A percentile compares a stretch with the other conserved stretches of the same genome.
Conservation (phyloP, 2,888 invertebrate species). For the Drosophila yooni region DNA sequence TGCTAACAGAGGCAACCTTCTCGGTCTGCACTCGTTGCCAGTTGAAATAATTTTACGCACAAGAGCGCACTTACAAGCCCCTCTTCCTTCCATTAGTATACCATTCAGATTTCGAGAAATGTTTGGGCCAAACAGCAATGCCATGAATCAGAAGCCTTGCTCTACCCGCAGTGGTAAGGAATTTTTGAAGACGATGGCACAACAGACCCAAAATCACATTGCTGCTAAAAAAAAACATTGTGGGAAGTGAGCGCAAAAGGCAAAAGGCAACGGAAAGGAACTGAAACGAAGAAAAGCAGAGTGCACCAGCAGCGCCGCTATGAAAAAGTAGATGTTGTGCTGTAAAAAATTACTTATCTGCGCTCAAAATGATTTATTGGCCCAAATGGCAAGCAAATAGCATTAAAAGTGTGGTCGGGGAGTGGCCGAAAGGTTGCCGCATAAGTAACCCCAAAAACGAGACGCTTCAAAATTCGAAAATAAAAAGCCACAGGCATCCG, state of each 20-base stretch:
- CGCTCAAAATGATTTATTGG: constrained; percentile 78
- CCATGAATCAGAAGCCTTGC: constrained; percentile 68
- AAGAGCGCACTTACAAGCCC: constrained; percentile 37
- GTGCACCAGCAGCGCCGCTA: constrained; percentile 46
- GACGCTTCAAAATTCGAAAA: constrained; percentile 46
- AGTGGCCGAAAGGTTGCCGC: constrained; percentile 67
- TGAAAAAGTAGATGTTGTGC: constrained; percentile 49
- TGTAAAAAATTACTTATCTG: constrained; percentile 77
- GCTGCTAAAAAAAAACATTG: constrained; percentile 48
- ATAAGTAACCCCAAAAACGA: constrained; percentile 67
- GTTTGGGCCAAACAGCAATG: constrained; percentile 64
- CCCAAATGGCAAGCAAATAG: constrained; percentile 79
- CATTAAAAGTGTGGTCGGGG: constrained; percentile 71
- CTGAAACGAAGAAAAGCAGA: constrained; percentile 29
- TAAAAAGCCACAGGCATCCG: constrained; percentile 44
- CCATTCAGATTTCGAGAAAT: constrained; percentile 43
- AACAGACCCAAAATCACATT: constrained; percentile 56
- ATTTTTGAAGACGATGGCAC: constrained; percentile 26
- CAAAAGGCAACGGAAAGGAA: constrained; percentile 31
- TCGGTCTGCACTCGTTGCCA: constrained; percentile 33
- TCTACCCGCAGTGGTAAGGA: constrained; percentile 39
- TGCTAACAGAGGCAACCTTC: constrained; percentile 26
- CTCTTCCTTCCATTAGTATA: neutral
- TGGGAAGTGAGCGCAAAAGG: constrained; percentile 23
- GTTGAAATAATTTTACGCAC: constrained; percentile 71